Conservation (phyloP, 2,113 vertebrate genomes). For the Podarcis cretensis region DNA sequence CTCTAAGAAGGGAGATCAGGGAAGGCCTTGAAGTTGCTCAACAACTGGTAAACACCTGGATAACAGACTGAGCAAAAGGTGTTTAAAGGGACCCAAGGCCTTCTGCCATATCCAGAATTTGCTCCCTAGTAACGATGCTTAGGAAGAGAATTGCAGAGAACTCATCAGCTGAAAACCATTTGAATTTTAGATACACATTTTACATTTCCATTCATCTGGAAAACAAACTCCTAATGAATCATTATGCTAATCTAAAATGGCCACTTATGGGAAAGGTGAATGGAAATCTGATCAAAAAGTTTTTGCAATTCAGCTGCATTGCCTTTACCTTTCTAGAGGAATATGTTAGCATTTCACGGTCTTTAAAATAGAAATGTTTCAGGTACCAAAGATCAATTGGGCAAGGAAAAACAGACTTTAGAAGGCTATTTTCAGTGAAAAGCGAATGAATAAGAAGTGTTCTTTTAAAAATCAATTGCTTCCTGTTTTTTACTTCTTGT, state of each 20-base stretch:
- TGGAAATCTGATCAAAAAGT: not conserved
- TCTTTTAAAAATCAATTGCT: not conserved
- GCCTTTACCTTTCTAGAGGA: not conserved
- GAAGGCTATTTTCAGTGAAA: not conserved
- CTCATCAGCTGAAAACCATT: constrained; percentile 5
- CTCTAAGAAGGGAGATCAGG: too few species aligned
- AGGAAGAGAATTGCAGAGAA: constrained; percentile 12
- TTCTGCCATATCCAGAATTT: not conserved
- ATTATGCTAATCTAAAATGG: not conserved
- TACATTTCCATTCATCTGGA: not conserved
- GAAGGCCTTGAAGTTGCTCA: too few species aligned
- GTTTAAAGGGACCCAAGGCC: not conserved
- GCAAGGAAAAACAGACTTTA: not conserved
- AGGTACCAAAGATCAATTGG: not conserved
- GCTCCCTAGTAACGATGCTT: not conserved
- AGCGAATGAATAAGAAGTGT: not conserved
- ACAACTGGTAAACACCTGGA: too few species aligned
- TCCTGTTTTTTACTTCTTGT: too few species aligned
- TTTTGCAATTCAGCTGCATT: not conserved
- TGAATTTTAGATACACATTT: constrained; percentile 7
- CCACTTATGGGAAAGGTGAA: not conserved
- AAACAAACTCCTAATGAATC: not conserved
- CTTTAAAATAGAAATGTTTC: not conserved
- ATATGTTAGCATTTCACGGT: not conserved
- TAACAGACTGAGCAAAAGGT: too few species aligned